Conservation (phyloP, 2,888 invertebrate genomes). For the Dicyrtoma fusca region DNA sequence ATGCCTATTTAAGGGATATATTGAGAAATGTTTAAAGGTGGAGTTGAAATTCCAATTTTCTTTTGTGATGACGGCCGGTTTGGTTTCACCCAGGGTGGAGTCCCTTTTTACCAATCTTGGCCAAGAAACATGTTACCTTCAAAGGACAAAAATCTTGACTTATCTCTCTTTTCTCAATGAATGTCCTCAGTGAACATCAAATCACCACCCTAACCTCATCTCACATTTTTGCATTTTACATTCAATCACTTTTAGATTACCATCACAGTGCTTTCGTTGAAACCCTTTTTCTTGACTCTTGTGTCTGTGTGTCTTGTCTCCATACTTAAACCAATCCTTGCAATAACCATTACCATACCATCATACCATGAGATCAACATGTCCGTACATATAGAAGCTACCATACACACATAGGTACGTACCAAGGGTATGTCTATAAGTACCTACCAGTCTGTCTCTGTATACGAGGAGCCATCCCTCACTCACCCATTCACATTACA, state of each 20-base stretch:
- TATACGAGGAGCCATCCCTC: too few species aligned
- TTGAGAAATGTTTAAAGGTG: conserved; percentile 54
- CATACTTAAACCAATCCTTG: too few species aligned
- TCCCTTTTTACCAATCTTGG: conserved; percentile 44
- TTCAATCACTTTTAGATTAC: conserved; percentile 34
- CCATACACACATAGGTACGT: too few species aligned
- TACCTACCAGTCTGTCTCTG: conserved; percentile 2
- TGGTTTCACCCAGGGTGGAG: conserved; percentile 49
- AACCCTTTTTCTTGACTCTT: background rate
- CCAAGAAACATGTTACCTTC: conserved; percentile 43
- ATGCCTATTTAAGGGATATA: conserved; percentile 55
- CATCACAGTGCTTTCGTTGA: conserved; percentile 7
- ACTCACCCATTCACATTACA: background rate
- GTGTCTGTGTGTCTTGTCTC: too few species aligned
- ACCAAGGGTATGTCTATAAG: too few species aligned
- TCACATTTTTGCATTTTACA: conserved; percentile 32
- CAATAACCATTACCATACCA: too few species aligned
- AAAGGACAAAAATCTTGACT: conserved; percentile 48
- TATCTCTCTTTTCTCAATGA: conserved; percentile 51
- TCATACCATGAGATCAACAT: too few species aligned
- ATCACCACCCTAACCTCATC: conserved; percentile 44
- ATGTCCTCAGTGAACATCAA: conserved; percentile 47
- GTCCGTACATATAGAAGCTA: background rate
- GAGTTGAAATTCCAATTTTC: conserved; percentile 53
- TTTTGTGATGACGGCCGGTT: conserved; percentile 50